Evolutionary conservation across 2,888 invertebrate genomes (phyloP), one percentile per base, ranked within the genome.

Genomic region (Acronicta aceris): DNA sequence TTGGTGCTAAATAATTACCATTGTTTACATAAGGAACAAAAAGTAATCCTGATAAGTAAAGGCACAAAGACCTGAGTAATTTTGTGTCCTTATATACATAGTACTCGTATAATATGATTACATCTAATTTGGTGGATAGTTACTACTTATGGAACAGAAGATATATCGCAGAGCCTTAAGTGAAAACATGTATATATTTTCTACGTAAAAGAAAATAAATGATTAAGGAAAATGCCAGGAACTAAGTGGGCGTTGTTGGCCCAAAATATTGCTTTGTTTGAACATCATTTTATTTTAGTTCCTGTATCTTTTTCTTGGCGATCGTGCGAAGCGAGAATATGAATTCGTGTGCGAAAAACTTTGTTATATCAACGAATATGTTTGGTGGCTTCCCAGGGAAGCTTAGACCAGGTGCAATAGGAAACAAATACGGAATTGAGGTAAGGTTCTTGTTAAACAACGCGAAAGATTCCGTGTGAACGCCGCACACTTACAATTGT

Each of bases 21-120:
- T n/a, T 36, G 5, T 13, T 9, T 13, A 54, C 16, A 43, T 21
- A 16, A 45, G 38, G 49, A 53, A 57, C 17, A 45, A 48, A 55
- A 55, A 25, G 0, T 33, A 55, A 68, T 48, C 33, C 49, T 9
- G 12, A 15, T 54, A 43, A 57, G 46, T 48, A 16, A 42, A 40
- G 17, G 2, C 9, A 66, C 25, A 43, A 49, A 56, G 40, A 45
- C 33, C 30, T 38, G 48, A 30, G 47, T 57, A 59, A 41, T 64
- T 69, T 64, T 33, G 27, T 57, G 36, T 56, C 53, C 25, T 48
- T 54, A 57, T 27, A 25, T n/a, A n/a, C n/a, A n/a, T n/a, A n/a
- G n/a, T n/a, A n/a, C n/a, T n/a, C n/a, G n/a, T n/a, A n/a, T 70
- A 51, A 70, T 57, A 64, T 55, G 17, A 56, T 68, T 59, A 69